Conservation (phyloP, 2,113 vertebrate genomes). For the Chaenogobius annularis region DNA sequence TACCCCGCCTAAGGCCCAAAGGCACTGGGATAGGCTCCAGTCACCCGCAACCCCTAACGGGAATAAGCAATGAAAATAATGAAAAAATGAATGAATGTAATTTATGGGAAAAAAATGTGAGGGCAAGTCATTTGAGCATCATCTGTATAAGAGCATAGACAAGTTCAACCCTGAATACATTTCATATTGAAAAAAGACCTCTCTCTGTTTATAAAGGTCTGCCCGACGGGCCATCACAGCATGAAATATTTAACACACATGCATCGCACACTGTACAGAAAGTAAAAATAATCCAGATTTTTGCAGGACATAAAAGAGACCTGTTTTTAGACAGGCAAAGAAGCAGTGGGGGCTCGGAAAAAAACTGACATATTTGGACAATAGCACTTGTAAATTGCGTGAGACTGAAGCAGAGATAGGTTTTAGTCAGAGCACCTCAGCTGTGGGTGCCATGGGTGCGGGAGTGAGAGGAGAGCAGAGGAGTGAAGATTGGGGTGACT, state of each 20-base stretch:
- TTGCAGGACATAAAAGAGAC: background rate
- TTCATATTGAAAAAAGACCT: background rate
- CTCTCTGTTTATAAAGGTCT: no score
- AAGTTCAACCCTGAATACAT: background rate
- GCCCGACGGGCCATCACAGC: background rate
- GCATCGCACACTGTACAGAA: background rate
- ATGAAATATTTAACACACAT: constrained; percentile 5
- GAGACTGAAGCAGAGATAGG: constrained; percentile 20
- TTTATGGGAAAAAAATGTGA: no score
- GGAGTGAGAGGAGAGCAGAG: constrained; percentile 24
- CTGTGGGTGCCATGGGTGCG: constrained; percentile 21
- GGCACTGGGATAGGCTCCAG: no score
- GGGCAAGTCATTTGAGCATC: background rate
- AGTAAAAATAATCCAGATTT: background rate
- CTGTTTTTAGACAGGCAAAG: background rate
- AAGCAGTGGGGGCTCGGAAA: constrained; percentile 5
- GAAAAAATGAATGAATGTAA: no score
- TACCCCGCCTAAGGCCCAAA: no score
- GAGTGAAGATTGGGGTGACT: constrained; percentile 4
- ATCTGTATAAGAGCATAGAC: background rate
- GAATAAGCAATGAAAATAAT: no score
- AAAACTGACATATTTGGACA: constrained; percentile 10
- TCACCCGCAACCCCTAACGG: no score
- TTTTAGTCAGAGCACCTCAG: constrained; percentile 18
- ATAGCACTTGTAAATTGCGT: constrained; percentile 25